A percentile compares a stretch with the other conserved stretches of the same genome.
Conservation (phyloP, 2,113 vertebrate genomes). For the Myodes glareolus region DNA sequence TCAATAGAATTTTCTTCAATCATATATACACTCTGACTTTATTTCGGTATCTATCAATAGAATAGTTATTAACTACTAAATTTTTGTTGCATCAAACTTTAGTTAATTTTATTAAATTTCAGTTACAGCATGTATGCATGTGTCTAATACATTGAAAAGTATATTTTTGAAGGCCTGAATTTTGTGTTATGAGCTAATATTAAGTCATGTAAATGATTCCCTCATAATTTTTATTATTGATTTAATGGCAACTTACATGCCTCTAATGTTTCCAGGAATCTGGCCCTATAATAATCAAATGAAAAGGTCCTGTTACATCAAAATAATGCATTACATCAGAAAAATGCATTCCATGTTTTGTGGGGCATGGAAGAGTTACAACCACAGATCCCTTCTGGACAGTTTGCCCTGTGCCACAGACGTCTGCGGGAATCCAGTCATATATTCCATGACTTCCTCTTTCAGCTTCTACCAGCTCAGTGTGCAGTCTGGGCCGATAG, state of each 20-base stretch:
- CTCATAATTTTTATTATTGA: background rate
- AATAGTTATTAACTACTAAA: background rate
- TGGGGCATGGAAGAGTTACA: background rate
- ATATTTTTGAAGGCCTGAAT: background rate
- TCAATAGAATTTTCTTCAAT: background rate
- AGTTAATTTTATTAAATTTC: constrained; percentile 39
- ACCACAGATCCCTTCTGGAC: background rate
- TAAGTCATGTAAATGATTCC: background rate
- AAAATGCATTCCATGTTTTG: background rate
- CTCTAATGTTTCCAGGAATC: background rate
- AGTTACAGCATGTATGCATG: background rate
- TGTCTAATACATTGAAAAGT: background rate
- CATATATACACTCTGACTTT: background rate
- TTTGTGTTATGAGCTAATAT: background rate
- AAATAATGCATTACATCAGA: background rate
- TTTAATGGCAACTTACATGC: background rate
- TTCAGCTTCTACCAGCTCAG: background rate
- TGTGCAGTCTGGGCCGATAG: background rate
- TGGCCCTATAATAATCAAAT: background rate
- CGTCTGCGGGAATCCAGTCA: background rate
- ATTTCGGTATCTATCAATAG: background rate
- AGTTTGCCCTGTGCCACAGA: background rate
- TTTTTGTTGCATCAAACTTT: background rate
- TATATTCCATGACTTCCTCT: too few species aligned
- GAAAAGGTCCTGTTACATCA: background rate